Conservation (phyloP, 1,140 invertebrate genomes). For the Aleiodes sp. region DNA sequence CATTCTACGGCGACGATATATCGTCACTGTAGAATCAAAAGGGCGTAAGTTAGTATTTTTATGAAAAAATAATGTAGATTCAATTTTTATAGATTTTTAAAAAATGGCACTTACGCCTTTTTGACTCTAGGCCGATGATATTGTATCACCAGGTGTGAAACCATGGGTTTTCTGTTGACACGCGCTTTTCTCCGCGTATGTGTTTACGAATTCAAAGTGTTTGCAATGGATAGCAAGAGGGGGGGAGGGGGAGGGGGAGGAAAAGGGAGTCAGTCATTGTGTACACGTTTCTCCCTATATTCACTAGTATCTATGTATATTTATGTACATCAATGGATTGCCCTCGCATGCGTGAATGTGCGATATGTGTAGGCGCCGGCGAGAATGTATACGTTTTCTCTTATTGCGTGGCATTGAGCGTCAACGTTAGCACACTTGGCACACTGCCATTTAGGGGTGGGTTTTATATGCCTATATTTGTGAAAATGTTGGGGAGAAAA, state of each 20-base stretch:
- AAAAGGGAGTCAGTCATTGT: slow-evolving; percentile 2
- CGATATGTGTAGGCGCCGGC: slow-evolving; percentile 45
- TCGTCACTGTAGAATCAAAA: too few relatives aligned
- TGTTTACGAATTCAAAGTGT: slow-evolving; percentile 21
- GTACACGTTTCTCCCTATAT: slow-evolving; percentile 36
- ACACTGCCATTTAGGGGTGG: slow-evolving; percentile 60
- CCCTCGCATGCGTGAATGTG: slow-evolving; percentile 36
- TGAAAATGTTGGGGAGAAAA: not conserved
- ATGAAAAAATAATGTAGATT: too few relatives aligned
- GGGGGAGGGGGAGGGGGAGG: slow-evolving; percentile 26
- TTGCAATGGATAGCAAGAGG: slow-evolving; percentile 5
- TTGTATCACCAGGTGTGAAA: slow-evolving; percentile 18
- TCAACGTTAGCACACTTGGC: slow-evolving; percentile 61
- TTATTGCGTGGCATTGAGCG: slow-evolving; percentile 33
- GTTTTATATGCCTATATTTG: slow-evolving; percentile 28
- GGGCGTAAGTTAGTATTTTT: too few relatives aligned
- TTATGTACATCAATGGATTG: slow-evolving; percentile 53
- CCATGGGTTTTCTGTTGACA: slow-evolving; percentile 11
- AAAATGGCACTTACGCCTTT: too few relatives aligned
- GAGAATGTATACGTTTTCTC: slow-evolving; percentile 38
- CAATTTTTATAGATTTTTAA: too few relatives aligned
- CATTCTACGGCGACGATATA: too few relatives aligned
- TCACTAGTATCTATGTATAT: slow-evolving; percentile 42
- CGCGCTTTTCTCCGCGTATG: too few relatives aligned
- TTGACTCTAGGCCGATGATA: too few relatives aligned